phyloP scores from a whole-genome alignment of 53 echinoderm and acorn worm genomes.

The Temnopleurus reevesii region DNA sequence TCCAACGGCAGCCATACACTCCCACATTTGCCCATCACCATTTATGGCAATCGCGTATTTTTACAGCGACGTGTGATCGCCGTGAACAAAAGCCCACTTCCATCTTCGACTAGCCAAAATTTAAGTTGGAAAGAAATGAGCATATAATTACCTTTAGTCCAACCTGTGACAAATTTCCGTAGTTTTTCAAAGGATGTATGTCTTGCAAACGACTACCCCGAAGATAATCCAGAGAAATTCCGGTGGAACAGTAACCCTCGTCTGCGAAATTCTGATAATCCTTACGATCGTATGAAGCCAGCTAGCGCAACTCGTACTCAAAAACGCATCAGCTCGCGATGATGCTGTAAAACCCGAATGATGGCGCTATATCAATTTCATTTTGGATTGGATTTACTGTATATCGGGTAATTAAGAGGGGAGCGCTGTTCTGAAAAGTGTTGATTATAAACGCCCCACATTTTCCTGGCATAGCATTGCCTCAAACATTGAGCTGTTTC shows the following conservation, averaged over 20 bases:
- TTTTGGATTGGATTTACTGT: no score
- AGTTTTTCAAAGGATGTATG: neutral
- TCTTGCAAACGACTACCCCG: neutral
- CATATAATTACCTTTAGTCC: neutral
- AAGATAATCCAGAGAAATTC: slow-evolving; percentile 2
- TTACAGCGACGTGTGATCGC: slow-evolving; percentile 29
- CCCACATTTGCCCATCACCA: slow-evolving; percentile 31
- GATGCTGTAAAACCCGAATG: neutral
- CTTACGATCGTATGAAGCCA: neutral
- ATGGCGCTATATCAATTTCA: neutral
- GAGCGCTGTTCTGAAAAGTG: no score
- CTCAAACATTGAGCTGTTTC: no score
- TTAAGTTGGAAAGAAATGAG: neutral
- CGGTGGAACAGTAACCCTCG: neutral
- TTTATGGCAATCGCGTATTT: slow-evolving; percentile 45
- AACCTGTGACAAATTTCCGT: neutral
- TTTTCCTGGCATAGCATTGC: no score
- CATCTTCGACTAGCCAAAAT: neutral
- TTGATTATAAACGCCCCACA: no score
- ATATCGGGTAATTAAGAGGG: no score
- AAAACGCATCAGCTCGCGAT: neutral
- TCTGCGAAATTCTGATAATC: neutral
- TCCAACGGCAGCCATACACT: slow-evolving; percentile 41
- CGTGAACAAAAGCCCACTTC: neutral
- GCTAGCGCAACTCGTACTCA: neutral